phyloP scores from a whole-genome alignment of 1,140 invertebrate species.

The Ganaspis sp. region DNA sequence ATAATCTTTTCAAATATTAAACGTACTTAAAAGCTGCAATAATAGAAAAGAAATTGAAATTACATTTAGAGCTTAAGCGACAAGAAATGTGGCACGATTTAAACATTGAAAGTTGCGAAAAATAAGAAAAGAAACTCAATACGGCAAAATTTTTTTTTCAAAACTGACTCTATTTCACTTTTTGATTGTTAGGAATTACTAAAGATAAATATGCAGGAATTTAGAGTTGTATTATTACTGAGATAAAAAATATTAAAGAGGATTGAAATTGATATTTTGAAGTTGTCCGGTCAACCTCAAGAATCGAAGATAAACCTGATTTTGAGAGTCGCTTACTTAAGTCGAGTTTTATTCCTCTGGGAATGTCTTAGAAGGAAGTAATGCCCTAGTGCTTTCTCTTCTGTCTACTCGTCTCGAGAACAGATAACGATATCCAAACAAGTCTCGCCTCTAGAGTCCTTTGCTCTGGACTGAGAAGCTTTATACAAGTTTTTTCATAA shows the following conservation, averaged over 20 bases:
- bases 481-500: slow-evolving; percentile 25
- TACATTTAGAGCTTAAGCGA: no score
- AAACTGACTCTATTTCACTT: no score
- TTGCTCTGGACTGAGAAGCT: slow-evolving; percentile 48
- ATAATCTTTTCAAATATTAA: neutral
- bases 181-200: no score
- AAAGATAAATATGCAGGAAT: no score
- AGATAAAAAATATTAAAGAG: no score
- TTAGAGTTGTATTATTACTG: no score
- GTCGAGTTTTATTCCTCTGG: neutral
- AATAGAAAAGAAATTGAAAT: no score
- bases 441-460: slow-evolving; percentile 47
- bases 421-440: slow-evolving; percentile 71
- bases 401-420: slow-evolving; percentile 54
- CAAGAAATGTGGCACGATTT: no score
- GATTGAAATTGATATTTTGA: neutral
- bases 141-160: no score
- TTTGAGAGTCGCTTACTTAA: neutral
- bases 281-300: neutral
- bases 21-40: neutral
- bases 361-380: neutral
- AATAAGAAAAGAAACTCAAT: no score
- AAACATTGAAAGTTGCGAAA: no score
- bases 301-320: slow-evolving; percentile 7
- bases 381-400: neutral